Conservation (phyloP, 2,888 invertebrate genomes). For the Oscheius myriophilus region DNA sequence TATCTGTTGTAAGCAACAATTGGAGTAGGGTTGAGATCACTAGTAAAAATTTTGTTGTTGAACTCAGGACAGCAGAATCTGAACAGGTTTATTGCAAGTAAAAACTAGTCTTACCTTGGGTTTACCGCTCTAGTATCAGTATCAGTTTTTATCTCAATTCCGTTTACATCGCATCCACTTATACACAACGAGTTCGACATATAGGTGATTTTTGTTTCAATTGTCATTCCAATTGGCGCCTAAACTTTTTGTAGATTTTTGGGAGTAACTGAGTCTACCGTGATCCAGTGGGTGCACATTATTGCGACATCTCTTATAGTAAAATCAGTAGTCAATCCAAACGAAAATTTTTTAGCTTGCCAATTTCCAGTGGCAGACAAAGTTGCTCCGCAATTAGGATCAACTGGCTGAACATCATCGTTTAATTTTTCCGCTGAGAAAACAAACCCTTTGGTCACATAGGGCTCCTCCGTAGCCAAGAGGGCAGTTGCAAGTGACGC, state of each 20-base stretch:
- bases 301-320: conserved; percentile 33
- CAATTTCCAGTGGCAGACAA: conserved; percentile 40
- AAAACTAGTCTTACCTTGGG: conserved; percentile 44
- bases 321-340: conserved; percentile 32
- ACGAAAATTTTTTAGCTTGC: conserved; percentile 33
- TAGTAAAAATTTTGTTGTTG: conserved; percentile 16
- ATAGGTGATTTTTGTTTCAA: conserved; percentile 38
- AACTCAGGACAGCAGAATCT: conserved; percentile 25
- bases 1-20: conserved; percentile 31
- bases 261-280: conserved; percentile 1
- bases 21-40: conserved; percentile 28
- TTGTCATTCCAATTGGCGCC: conserved; percentile 40
- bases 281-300: conserved; percentile 25
- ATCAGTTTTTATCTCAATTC: too few relatives aligned
- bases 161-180: conserved; percentile 44
- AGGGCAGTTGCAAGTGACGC: conserved; percentile 61
- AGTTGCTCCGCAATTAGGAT: conserved; percentile 36
- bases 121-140: too few relatives aligned
- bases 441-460: conserved; percentile 45
- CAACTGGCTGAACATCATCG: conserved; percentile 26
- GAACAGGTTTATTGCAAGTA: conserved; percentile 8
- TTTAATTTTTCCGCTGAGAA: not conserved
- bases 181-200: conserved; percentile 40
- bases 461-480: conserved; percentile 58
- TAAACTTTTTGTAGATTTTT: not conserved